Evolutionary conservation across 1,140 invertebrate species (phyloP).

Genomic region (Glossosoma conforme): DNA sequence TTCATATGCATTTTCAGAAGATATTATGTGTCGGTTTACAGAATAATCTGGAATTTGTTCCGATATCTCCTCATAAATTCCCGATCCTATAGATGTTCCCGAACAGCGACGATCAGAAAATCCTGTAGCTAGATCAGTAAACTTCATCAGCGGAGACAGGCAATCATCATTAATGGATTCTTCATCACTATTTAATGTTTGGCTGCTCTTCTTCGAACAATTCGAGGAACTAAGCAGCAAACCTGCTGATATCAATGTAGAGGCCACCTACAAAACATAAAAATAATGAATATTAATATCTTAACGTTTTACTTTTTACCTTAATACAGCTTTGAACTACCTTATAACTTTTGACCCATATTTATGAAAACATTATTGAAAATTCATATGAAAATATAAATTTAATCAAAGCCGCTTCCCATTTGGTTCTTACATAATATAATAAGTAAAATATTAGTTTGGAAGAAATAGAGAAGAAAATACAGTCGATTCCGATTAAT

Average conservation of each 20-base stretch:
- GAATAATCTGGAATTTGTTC: slow-evolving; percentile 6
- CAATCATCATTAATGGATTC: slow-evolving; percentile 11
- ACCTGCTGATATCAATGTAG: slow-evolving; percentile 22
- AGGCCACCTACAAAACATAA: slow-evolving; percentile 17
- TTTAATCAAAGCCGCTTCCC: background rate
- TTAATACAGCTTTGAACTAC: too few relatives aligned
- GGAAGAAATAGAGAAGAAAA: background rate
- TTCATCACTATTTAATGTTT: background rate
- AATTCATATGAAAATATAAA: too few relatives aligned
- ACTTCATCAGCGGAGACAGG: slow-evolving; percentile 9
- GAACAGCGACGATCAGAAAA: slow-evolving; percentile 13
- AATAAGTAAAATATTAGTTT: background rate
- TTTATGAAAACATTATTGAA: too few relatives aligned
- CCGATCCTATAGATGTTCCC: slow-evolving; percentile 19
- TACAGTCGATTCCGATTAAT: too few relatives aligned
- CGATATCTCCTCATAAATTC: slow-evolving; percentile 28
- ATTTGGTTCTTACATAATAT: too few relatives aligned
- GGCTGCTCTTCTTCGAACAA: background rate
- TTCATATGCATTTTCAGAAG: slow-evolving; percentile 22
- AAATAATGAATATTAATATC: background rate
- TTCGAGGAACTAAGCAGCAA: slow-evolving; percentile 13
- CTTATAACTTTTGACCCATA: too few relatives aligned
- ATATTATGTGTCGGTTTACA: background rate
- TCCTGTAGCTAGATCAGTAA: background rate
- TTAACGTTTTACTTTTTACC: background rate